Base-by-base conservation (phyloP, 2,113 vertebrate species). In the Dasyprocta punctata region DNA sequence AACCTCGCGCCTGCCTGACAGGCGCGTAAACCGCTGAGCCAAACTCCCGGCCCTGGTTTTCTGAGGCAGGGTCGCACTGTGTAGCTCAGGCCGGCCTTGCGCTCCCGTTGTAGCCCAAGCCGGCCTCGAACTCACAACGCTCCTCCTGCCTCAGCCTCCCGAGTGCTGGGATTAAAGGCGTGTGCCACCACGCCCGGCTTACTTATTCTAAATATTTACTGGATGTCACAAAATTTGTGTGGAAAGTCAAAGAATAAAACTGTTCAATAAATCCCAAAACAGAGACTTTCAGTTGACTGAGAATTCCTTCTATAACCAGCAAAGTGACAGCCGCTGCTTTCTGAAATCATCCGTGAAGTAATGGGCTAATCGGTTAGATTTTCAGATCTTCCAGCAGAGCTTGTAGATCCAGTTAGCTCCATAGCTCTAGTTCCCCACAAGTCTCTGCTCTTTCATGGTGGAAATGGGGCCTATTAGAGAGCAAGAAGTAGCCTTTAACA, bases 401-500 rank as follows among this genome's bases (percentile, higher is more conserved):
- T 20, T 65, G 38, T 75, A 67, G 78, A n/a, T 60, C 73, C 56
- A 92, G 77, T 91, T 61, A 44, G 60, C 61, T 49, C 33, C 22
- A 26, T 26, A 78, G 75, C 7, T 86, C 73, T 84, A 41, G 41
- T 89, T 96, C 26, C 54, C 71, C n/a, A 90, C 60, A 90, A 88
- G 61, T 77, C 22, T 44, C 44, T 95, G 75, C 60, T 82, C 80
- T 96, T 89, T 82, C 63, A 82, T 36, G 75, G 75, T 4, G 10
- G 81, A 95, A 78, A 94, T 36, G 84, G 67, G 49, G 71, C 61
- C 47, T 87, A 20, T 96, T 95, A 90, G 75, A n/a, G 65, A 95
- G 52, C 44, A 91, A 97, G 80, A 78, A 73, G 61, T 47, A 49
- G 44, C 81, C 85, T 95, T 93, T 90, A 86, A 95, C 84, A 95